phyloP scores from a whole-genome alignment of 2,888 invertebrate species.

The Lysandra coridon region DNA sequence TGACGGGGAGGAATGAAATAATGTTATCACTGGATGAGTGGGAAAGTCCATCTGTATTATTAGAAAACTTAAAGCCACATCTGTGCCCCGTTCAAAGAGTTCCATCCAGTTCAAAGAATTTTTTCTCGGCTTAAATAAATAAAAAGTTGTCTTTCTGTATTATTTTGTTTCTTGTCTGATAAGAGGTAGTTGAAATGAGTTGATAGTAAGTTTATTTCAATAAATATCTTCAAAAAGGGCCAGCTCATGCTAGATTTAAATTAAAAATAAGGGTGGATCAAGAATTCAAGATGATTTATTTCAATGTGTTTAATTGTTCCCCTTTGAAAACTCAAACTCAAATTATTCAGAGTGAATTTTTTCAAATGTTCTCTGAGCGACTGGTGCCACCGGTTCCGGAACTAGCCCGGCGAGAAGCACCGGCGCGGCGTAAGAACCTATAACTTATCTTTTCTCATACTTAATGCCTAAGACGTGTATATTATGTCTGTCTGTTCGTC shows the following conservation, averaged over 20 bases:
- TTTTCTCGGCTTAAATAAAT: conserved; percentile 28
- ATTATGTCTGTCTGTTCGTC: no score
- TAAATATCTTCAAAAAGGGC: neutral
- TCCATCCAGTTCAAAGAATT: conserved; percentile 31
- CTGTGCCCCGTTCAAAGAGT: conserved; percentile 43
- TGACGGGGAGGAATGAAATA: conserved; percentile 54
- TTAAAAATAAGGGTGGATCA: neutral
- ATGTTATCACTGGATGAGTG: conserved; percentile 56
- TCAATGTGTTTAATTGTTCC: no score
- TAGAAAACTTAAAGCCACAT: conserved; percentile 52
- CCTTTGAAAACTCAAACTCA: no score
- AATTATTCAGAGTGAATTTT: no score
- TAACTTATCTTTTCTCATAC: no score
- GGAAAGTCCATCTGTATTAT: conserved; percentile 59
- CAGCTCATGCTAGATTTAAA: neutral
- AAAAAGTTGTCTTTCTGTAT: neutral
- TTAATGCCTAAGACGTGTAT: no score
- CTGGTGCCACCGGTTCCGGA: no score
- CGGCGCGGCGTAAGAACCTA: no score
- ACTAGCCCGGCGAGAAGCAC: no score
- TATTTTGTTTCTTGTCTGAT: neutral
- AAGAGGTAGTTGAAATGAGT: neutral
- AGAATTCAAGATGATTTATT: no score
- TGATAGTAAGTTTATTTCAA: neutral
- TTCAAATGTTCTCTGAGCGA: no score